A percentile compares a stretch with the other conserved stretches of the same genome.
Evolutionary conservation across 30 jellyfish, hydroid and myxozoan genomes (phyloP).

Genomic region (Haliclystus octoradiatus): DNA sequence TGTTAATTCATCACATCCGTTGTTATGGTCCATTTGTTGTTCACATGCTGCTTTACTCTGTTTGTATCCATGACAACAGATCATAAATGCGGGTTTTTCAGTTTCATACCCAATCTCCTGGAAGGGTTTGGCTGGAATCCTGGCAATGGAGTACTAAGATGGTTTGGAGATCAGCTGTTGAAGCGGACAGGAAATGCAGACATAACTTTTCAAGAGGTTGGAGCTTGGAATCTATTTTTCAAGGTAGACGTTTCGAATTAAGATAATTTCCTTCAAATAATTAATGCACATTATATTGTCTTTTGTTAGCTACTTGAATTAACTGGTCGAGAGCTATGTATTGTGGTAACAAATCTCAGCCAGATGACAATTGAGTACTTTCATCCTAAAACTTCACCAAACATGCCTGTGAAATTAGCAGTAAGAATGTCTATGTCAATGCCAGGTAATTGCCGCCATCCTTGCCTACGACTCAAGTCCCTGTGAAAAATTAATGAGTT

Average conservation of each 20-base stretch:
- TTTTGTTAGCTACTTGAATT: constrained; percentile 33
- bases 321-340: constrained; percentile 82
- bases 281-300: no score
- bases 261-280: no score
- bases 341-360: constrained; percentile 83
- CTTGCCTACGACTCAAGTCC: background rate
- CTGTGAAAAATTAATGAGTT: no score
- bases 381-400: constrained; percentile 92
- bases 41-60: background rate
- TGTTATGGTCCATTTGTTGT: background rate
- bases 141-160: constrained; percentile 58
- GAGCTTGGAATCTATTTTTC: background rate
- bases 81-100: constrained; percentile 93
- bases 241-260: no score
- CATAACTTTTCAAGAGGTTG: constrained; percentile 72
- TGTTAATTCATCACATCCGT: background rate
- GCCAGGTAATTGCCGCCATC: no score
- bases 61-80: no score
- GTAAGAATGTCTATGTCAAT: constrained; percentile 94
- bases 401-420: constrained; percentile 82
- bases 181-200: constrained; percentile 93
- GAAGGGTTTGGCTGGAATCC: constrained; percentile 97
- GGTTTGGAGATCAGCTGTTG: constrained; percentile 90
- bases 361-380: constrained; percentile 90
- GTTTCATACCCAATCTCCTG: constrained; percentile 72